Conservation (phyloP, 2,113 vertebrate genomes). For the Esox niger region DNA sequence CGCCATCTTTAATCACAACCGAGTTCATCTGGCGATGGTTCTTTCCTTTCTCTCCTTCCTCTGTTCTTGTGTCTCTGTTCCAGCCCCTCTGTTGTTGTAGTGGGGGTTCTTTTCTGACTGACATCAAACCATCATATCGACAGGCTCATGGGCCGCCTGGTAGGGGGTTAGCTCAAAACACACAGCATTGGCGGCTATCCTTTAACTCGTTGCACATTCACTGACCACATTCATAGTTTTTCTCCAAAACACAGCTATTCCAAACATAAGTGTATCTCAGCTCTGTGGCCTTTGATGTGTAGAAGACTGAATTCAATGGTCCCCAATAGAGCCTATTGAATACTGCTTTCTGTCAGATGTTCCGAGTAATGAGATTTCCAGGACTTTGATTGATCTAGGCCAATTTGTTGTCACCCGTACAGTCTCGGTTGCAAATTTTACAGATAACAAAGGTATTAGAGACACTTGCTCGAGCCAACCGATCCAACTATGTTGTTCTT, state of each 20-base stretch:
- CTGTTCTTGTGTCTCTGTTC: constrained; percentile 67
- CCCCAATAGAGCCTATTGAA: constrained; percentile 72
- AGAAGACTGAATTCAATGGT: constrained; percentile 77
- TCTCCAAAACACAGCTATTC: constrained; percentile 51
- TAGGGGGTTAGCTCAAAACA: constrained; percentile 72
- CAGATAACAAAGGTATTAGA: constrained; percentile 27
- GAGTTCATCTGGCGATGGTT: constrained; percentile 74
- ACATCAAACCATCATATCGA: constrained; percentile 75
- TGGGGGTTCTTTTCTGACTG: constrained; percentile 71
- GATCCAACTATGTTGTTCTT: constrained; percentile 60
- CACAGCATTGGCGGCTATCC: constrained; percentile 75
- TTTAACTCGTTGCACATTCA: constrained; percentile 71
- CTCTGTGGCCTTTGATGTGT: constrained; percentile 81
- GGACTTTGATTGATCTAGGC: constrained; percentile 72
- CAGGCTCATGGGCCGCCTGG: constrained; percentile 79
- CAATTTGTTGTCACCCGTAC: constrained; percentile 49
- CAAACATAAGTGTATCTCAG: constrained; percentile 57
- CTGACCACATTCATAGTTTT: constrained; percentile 53
- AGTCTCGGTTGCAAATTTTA: constrained; percentile 21
- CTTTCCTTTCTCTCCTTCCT: constrained; percentile 68
- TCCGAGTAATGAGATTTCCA: constrained; percentile 82
- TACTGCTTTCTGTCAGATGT: constrained; percentile 77
- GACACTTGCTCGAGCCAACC: constrained; percentile 40
- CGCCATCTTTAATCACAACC: constrained; percentile 81
- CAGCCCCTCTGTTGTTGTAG: constrained; percentile 65